Evolutionary conservation across 2,113 vertebrate genomes (phyloP).

Genomic region (Hydrolagus affinis): DNA sequence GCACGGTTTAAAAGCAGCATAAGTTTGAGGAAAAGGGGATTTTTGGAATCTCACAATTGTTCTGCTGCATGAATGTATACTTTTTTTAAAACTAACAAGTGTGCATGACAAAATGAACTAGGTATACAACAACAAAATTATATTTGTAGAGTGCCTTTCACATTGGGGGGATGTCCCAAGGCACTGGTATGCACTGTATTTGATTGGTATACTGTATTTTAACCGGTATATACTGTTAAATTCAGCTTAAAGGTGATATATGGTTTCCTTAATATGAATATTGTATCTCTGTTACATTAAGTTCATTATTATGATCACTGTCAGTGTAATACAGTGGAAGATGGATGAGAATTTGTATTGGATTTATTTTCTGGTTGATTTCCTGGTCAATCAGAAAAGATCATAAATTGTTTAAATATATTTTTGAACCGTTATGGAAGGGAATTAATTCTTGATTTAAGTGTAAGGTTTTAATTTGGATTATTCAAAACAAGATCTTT

Average conservation of each 20-base stretch:
- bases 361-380: background rate
- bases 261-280: background rate
- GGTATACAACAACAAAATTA: too few species aligned
- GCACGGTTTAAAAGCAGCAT: background rate
- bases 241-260: background rate
- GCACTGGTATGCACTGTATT: too few species aligned
- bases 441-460: background rate
- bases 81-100: background rate
- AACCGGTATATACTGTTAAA: background rate
- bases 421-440: background rate
- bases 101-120: background rate
- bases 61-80: background rate
- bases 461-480: background rate
- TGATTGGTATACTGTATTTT: too few species aligned
- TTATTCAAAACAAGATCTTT: background rate
- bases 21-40: background rate
- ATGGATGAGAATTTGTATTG: background rate
- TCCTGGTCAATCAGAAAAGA: background rate
- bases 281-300: too few species aligned
- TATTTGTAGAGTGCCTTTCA: too few species aligned
- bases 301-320: too few species aligned
- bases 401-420: background rate
- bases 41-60: background rate
- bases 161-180: too few species aligned
- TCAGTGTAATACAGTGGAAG: background rate